Conservation (phyloP, 2,888 invertebrate species). For the Fragum sueziense region DNA sequence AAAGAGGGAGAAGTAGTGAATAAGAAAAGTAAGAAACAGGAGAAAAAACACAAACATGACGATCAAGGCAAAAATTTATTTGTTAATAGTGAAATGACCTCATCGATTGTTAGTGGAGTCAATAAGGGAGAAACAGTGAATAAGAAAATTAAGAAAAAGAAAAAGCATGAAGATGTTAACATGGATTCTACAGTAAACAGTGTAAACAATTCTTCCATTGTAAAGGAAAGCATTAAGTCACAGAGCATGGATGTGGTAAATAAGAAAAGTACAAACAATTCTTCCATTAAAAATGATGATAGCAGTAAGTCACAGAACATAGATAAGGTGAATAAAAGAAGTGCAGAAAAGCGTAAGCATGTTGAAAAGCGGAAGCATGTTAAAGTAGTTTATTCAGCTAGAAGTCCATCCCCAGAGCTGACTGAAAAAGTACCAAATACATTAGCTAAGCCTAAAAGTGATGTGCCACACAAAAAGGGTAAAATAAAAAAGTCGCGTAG, state of each 20-base stretch:
- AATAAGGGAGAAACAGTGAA: neutral
- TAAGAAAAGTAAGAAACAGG: neutral
- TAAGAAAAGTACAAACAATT: too few relatives aligned
- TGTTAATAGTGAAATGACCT: neutral
- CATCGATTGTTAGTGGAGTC: neutral
- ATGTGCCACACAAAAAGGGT: too few relatives aligned
- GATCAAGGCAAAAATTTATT: neutral
- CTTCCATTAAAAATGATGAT: too few relatives aligned
- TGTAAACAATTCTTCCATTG: neutral
- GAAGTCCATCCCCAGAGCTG: neutral
- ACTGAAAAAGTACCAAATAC: too few relatives aligned
- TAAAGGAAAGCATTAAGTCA: too few relatives aligned
- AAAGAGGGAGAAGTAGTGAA: neutral
- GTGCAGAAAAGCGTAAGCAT: neutral
- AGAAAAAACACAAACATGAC: neutral
- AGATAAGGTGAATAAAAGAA: neutral
- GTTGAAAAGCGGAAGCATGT: neutral
- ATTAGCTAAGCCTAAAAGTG: too few relatives aligned
- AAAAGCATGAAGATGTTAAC: neutral
- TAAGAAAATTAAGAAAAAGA: conserved; percentile 1
- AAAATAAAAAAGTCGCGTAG: too few relatives aligned
- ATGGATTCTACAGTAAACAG: neutral
- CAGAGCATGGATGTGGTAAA: neutral
- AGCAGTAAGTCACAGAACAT: neutral
- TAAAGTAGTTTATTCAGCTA: neutral